Conservation (phyloP, 2,888 invertebrate genomes). For the Lepetodrilus schrolli region DNA sequence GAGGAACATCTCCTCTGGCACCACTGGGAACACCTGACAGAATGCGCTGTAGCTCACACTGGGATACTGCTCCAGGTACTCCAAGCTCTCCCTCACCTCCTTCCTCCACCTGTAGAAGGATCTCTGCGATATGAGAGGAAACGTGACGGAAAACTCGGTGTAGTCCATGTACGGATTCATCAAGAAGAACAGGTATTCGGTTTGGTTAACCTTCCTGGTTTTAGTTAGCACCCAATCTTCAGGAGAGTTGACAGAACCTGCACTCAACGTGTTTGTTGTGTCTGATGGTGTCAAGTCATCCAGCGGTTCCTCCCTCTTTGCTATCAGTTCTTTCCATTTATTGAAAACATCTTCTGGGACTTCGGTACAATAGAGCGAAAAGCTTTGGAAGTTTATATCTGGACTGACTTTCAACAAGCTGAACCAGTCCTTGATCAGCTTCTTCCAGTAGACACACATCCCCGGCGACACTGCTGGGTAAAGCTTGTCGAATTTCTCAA, state of each 20-base stretch:
- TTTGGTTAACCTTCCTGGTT: slow-evolving; percentile 35
- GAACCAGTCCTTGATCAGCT: slow-evolving; percentile 29
- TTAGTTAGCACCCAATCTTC: slow-evolving; percentile 19
- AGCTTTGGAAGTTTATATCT: slow-evolving; percentile 27
- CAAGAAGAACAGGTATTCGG: slow-evolving; percentile 42
- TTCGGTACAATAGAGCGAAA: slow-evolving; percentile 19
- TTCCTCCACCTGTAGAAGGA: slow-evolving; percentile 46
- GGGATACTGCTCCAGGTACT: slow-evolving; percentile 40
- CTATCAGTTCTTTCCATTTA: slow-evolving; percentile 15
- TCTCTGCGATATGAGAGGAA: slow-evolving; percentile 35
- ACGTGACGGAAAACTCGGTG: slow-evolving; percentile 37
- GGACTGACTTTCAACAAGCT: slow-evolving; percentile 19
- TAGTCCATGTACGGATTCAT: slow-evolving; percentile 45
- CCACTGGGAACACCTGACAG: slow-evolving; percentile 40
- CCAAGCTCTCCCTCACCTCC: slow-evolving; percentile 43
- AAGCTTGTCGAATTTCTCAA: slow-evolving; percentile 30
- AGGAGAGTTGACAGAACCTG: not conserved
- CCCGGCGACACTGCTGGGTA: slow-evolving; percentile 33
- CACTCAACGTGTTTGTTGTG: not conserved
- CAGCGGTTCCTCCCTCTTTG: not conserved
- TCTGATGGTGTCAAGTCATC: not conserved
- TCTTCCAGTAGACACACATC: slow-evolving; percentile 40
- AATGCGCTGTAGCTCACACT: slow-evolving; percentile 39
- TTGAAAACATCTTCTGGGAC: slow-evolving; percentile 30
- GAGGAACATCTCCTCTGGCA: slow-evolving; percentile 40